A percentile compares a stretch with the other conserved stretches of the same genome.
phyloP scores from a whole-genome alignment of 2,797 vertebrate genomes.

The Tapera naevia region DNA sequence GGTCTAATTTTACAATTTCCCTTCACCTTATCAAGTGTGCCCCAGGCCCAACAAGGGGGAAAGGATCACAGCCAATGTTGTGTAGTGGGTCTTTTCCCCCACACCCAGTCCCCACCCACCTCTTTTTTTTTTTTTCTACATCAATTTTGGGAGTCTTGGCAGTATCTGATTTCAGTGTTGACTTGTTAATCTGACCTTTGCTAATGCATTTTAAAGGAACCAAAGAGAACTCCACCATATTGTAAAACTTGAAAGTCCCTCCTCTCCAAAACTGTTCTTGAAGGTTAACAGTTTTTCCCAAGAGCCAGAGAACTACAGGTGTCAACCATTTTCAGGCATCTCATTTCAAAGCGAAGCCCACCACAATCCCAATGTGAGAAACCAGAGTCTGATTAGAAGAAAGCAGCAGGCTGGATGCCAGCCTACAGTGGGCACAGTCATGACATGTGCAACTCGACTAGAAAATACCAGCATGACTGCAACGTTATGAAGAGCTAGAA shows the following conservation, averaged over 20 bases:
- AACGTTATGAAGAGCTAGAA: not conserved
- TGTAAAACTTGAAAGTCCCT: slow-evolving; percentile 62
- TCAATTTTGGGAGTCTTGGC: slow-evolving; percentile 69
- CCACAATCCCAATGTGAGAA: slow-evolving; percentile 36
- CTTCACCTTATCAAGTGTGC: slow-evolving; percentile 80
- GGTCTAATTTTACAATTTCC: slow-evolving; percentile 86
- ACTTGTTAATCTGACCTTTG: slow-evolving; percentile 81
- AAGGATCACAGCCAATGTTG: slow-evolving; percentile 68
- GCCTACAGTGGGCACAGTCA: not conserved
- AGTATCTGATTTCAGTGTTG: slow-evolving; percentile 73
- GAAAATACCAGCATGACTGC: not conserved
- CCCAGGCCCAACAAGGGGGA: slow-evolving; percentile 59
- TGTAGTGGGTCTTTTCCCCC: slow-evolving; percentile 60
- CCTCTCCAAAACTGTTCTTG: slow-evolving; percentile 58
- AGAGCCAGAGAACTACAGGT: slow-evolving; percentile 64
- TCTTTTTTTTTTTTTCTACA: slow-evolving; percentile 60
- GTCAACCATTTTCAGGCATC: slow-evolving; percentile 70
- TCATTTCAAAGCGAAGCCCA: slow-evolving; percentile 67
- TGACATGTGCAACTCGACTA: not conserved
- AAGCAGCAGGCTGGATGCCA: slow-evolving; percentile 3
- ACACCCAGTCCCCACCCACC: slow-evolving; percentile 59
- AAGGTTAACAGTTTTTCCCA: slow-evolving; percentile 68
- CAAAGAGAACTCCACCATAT: slow-evolving; percentile 64
- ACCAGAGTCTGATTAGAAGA: slow-evolving; percentile 53
- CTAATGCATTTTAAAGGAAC: slow-evolving; percentile 75